Evolutionary conservation across 2,888 invertebrate genomes (phyloP), one percentile per base, ranked within the genome.

Genomic region (Drosophila gaucha): DNA sequence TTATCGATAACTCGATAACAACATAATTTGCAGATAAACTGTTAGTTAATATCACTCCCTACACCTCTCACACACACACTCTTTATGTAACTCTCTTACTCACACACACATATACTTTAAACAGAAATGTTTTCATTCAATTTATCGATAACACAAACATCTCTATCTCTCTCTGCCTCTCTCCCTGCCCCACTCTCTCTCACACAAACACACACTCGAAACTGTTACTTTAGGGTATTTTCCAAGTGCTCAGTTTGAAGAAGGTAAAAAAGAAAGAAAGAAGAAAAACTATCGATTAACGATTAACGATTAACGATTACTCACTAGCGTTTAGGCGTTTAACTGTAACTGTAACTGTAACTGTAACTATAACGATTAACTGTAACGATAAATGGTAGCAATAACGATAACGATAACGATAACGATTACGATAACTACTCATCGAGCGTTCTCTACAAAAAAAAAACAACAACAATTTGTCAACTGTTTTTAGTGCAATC

Each of bases 401-500:
- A 52, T 69, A 59, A 59, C 50, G 24, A 26, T 49, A 72, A 62
- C 54, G 35, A 41, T 49, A 58, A 50, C 46, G 43, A 54, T 44
- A 50, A 50, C 74, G 43, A 74, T 73, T 46, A 65, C 63, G 74
- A 68, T 67, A 64, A 64, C 73, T 71, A 63, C 62, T 63, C 54
- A 56, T 74, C 69, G 77, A 67, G 67, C 56, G 69, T 69, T 76
- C 76, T 77, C 50, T 51, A 20, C 20, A 8, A 46, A 31, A 28
- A 18, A 28, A 43, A 28, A 31, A 9, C 18, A 70, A 68, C 28
- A 50, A 62, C 36, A 39, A 69, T 69, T 79, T 82, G 79, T 78
- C 79, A 80, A 79, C 74, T 80, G 88, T 85, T 78, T 78, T 87
- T 80, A 88, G 85, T 73, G 89, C 66, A 86, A 89, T 85, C 76